Base-by-base conservation (phyloP, 2,113 vertebrate species). In the Sylvia atricapilla region DNA sequence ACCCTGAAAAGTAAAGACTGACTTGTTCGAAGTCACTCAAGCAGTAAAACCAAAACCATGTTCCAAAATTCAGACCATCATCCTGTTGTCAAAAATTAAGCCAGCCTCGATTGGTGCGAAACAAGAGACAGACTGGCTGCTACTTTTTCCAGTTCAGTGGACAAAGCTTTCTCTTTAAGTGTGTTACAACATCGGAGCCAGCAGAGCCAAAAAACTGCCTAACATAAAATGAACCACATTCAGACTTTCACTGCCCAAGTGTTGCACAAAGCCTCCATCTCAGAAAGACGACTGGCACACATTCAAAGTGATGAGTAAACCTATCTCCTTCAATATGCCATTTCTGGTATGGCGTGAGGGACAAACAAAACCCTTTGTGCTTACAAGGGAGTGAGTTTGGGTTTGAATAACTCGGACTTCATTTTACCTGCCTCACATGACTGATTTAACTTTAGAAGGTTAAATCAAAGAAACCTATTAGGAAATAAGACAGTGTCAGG, bases 31-130 rank as follows among this genome's bases (percentile, higher is more conserved):
- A 93, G 79, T 60, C 85, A 95, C 55, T 88, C 82, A 88, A 70
- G 90, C 87, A 74, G 52, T 53, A 91, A 91, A 95, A 85, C 43
- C 50, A 80, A 79, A 94, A 46, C n/a, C 63, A 47, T 10, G 68
- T 84, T 92, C 86, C 90, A 90, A 93, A 96, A 88, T 55, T 46
- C 83, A 96, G 83, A 70, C 72, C 88, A 63, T 84, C 91, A 74
- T 58, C 39, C 86, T 74, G 46, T 63, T 88, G 95, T 90, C 85
- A 92, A 90, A 79, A 79, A 92, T 58, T 15, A 37, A 83, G 83
- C 49, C 10, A 6, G 85, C 22, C 67, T 88, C 5, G 1, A 81
- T 19, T 23, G 68, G 85, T 70, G 63, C 5, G 68, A 90, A 94
- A 86, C 25, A 39, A 84, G 88, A 95, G 92, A 92, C 90, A 92